Evolutionary conservation across 2,888 invertebrate species (phyloP), one percentile per base, ranked within the genome.

Genomic region (Drosophila acutilabella): DNA sequence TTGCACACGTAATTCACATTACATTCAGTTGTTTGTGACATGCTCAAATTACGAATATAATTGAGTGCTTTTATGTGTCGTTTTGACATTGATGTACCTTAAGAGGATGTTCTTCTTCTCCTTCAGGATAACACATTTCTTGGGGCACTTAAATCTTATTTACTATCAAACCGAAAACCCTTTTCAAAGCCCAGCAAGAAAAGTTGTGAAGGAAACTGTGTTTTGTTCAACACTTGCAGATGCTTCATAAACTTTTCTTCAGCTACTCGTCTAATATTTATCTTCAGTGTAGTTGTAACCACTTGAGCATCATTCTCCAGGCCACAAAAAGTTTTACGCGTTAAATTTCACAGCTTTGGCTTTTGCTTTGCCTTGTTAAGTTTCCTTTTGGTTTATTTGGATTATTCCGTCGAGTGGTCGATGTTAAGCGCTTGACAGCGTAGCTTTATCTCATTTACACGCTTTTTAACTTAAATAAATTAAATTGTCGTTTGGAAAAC

Each of bases 1-100:
- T 67, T 62, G 64, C 57, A 62, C 76, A 71, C 64, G 67, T 58
- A 54, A 69, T 59, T 57, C 50, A 33, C 45, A 74, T 64, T 57
- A 74, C 45, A 41, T 50, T 53, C 23, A 56, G 48, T 56, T 48
- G 61, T 52, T 65, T 73, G 62, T 60, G 66, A 44, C 57, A 69
- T 47, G 42, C 10, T 16, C 54, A 26, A 69, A 56, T 47, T 18
- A 13, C 38, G 45, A 33, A 47, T 16, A 36, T 42, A 59, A 51
- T 54, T 23, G 23, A 38, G 44, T 51, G 13, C 18, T 54, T 38
- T 54, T 40, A 20, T 33, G 51, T 33, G 40, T 8, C 26, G 13
- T 36, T 51, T 30, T 41, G 20, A 18, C 23, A 26, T 16, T 45
- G n/a, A 41, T 45, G 33, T 42, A 18, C 23, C 52, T 23, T 36